These are phyloP conservation scores for Peromyscus californicus DNA, from an alignment of 2,113 vertebrate species.

Conservation along the genomic window DNA sequence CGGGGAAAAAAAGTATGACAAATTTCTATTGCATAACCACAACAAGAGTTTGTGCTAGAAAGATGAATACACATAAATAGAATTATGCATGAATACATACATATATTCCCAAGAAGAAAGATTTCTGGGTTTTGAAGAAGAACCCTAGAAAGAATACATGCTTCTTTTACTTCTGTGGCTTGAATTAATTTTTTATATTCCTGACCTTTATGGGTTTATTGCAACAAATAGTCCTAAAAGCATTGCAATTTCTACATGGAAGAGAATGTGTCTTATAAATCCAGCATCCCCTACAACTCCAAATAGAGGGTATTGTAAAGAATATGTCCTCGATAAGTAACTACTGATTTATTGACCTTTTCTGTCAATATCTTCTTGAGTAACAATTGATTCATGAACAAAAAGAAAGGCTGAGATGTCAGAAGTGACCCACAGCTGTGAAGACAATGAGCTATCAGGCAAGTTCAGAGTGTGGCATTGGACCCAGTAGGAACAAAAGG, in stretches of 20 bases:
- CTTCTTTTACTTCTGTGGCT: constrained; percentile 7
- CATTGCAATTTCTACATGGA: neutral
- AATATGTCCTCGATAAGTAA: constrained; percentile 52
- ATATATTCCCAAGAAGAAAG: neutral
- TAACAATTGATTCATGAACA: constrained; percentile 58
- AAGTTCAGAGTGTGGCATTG: neutral
- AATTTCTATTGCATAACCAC: neutral
- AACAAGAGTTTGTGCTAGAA: neutral
- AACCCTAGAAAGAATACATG: neutral
- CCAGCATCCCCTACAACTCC: constrained; percentile 20
- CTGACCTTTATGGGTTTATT: constrained; percentile 35
- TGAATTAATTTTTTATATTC: constrained; percentile 16
- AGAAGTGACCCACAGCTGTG: neutral
- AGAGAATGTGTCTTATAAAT: constrained; percentile 20
- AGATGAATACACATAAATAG: neutral
- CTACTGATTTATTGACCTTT: constrained; percentile 71
- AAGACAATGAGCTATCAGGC: neutral
- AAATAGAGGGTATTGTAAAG: constrained; percentile 26
- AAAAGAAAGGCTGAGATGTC: constrained; percentile 39
- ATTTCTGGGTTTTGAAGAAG: constrained; percentile 17
- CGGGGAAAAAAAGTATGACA: neutral
- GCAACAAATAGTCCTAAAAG: neutral
- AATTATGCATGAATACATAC: neutral
- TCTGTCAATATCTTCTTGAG: constrained; percentile 64
- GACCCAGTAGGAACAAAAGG: neutral